A percentile compares a stretch with the other conserved stretches of the same genome.
phyloP scores from a whole-genome alignment of 2,797 vertebrate species.

The Tangara arthus region DNA sequence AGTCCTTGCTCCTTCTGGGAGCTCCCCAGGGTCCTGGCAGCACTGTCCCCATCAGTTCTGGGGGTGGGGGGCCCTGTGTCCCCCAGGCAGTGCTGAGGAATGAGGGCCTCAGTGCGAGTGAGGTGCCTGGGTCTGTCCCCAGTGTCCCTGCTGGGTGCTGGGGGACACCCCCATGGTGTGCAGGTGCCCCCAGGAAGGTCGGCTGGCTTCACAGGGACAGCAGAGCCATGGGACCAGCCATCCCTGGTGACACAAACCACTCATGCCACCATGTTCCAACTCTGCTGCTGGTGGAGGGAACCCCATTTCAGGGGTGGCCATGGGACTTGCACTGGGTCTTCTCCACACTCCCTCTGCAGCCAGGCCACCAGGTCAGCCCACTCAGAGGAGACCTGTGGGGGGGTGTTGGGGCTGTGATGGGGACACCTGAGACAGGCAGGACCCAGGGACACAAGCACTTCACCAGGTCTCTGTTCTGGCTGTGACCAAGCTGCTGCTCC shows the following conservation, averaged over 20 bases:
- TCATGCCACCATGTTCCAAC: rapidly evolving
- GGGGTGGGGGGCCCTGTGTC: rapidly evolving
- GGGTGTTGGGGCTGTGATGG: neutral
- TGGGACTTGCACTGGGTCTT: neutral
- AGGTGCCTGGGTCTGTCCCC: neutral
- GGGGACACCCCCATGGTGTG: constrained; percentile 62
- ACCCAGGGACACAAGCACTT: neutral
- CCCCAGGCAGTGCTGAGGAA: neutral
- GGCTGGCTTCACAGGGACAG: constrained; percentile 70
- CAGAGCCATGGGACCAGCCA: neutral
- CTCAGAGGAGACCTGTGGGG: neutral
- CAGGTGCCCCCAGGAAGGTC: constrained; percentile 67
- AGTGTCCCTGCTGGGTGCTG: constrained; percentile 14
- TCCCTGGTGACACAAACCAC: neutral
- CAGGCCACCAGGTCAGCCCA: neutral
- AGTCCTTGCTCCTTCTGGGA: neutral
- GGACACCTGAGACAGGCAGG: neutral
- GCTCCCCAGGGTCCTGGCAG: neutral
- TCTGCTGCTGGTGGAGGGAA: neutral
- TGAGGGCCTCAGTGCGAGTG: rapidly evolving
- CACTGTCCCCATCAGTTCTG: neutral
- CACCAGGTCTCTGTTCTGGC: neutral
- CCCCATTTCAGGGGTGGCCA: rapidly evolving
- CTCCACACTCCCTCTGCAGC: rapidly evolving
- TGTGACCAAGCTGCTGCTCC: neutral